Conservation (phyloP, 2,113 vertebrate species). For the Cephalophus harveyi region DNA sequence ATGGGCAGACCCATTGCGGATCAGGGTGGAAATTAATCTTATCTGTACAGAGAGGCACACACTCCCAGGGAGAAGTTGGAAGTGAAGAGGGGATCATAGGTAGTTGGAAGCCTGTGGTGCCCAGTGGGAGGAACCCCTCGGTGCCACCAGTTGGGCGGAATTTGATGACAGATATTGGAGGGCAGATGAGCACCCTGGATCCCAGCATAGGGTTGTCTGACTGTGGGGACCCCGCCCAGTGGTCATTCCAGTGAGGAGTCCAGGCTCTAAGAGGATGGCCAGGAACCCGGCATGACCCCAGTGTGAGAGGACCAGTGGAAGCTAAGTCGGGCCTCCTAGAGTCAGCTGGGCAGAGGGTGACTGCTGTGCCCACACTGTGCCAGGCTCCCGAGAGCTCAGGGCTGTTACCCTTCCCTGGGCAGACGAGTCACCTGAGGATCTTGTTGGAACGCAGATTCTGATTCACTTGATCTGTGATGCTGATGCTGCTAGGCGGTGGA, state of each 20-base stretch:
- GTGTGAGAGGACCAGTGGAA: no score
- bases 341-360: background rate
- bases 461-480: background rate
- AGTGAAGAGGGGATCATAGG: background rate
- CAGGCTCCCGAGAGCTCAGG: background rate
- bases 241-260: background rate
- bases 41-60: background rate
- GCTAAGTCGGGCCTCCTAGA: background rate
- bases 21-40: background rate
- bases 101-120: background rate
- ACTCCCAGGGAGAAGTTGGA: background rate
- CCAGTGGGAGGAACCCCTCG: background rate
- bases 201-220: background rate
- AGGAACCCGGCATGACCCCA: background rate
- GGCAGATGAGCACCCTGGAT: background rate
- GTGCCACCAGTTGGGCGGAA: background rate
- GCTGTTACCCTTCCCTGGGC: no score
- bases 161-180: background rate
- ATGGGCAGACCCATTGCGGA: background rate
- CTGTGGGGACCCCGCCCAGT: background rate
- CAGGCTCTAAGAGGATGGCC: background rate
- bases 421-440: background rate
- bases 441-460: no score
- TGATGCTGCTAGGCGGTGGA: background rate
- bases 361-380: accelerated